Percentiles rank a stretch among this genome's conserved stretches.
Conservation (phyloP, 1,140 invertebrate species). For the Drosophila orena region DNA sequence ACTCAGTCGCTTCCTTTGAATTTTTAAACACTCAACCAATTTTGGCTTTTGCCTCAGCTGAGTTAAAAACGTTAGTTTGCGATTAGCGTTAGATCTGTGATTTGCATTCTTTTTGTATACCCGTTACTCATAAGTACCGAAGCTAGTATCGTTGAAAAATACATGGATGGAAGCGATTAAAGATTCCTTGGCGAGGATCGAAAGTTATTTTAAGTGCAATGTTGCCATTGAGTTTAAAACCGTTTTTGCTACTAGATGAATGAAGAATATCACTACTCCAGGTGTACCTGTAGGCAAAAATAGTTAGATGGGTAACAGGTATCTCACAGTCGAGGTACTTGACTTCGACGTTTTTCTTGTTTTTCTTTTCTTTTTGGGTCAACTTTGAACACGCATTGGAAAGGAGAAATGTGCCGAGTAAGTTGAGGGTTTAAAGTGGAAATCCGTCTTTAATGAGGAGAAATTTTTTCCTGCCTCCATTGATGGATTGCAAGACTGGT, state of each 20-base stretch:
- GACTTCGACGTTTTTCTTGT: neutral
- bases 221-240: no score
- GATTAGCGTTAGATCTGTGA: slow-evolving; percentile 34
- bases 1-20: slow-evolving; percentile 46
- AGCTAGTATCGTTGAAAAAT: no score
- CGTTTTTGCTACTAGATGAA: no score
- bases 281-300: no score
- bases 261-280: no score
- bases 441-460: slow-evolving; percentile 62
- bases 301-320: no score
- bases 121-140: no score
- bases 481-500: slow-evolving; percentile 41
- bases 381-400: slow-evolving; percentile 38
- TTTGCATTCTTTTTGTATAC: slow-evolving; percentile 7
- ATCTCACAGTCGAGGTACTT: no score
- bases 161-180: no score
- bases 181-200: no score
- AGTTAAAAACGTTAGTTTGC: slow-evolving; percentile 37
- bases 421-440: slow-evolving; percentile 59
- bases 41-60: slow-evolving; percentile 41
- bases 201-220: no score
- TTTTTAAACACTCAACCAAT: slow-evolving; percentile 45
- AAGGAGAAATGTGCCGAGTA: slow-evolving; percentile 49
- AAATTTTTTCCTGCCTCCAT: slow-evolving; percentile 42
- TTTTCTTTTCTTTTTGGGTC: slow-evolving; percentile 32